These are phyloP conservation scores for Dilophus febrilis DNA, from an alignment of 2,888 invertebrate species.

Conservation along the genomic window DNA sequence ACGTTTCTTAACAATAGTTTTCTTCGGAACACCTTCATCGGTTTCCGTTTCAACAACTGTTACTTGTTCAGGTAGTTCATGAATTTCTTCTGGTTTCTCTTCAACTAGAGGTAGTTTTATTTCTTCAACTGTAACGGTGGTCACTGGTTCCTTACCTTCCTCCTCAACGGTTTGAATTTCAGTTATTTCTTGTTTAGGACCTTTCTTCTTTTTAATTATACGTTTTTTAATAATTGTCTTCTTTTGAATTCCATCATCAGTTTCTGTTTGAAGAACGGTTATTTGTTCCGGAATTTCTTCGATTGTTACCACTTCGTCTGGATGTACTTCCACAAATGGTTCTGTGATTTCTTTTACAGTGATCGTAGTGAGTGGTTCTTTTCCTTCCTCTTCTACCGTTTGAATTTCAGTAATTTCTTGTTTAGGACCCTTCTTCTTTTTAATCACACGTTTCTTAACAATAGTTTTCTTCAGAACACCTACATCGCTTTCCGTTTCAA, in stretches of 20 bases:
- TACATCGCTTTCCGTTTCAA: constrained; percentile 18
- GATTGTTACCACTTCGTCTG: constrained; percentile 18
- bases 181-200: constrained; percentile 23
- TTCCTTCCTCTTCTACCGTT: constrained; percentile 25
- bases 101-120: constrained; percentile 8
- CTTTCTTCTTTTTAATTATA: constrained; percentile 28
- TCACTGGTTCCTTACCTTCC: constrained; percentile 23
- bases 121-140: constrained; percentile 16
- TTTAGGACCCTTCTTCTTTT: constrained; percentile 22
- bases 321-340: constrained; percentile 14
- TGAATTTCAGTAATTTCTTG: constrained; percentile 26
- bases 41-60: constrained; percentile 8
- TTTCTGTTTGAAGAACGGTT: not conserved
- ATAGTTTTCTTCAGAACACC: constrained; percentile 18
- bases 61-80: constrained; percentile 19
- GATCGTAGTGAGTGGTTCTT: constrained; percentile 22
- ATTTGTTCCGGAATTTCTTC: constrained; percentile 16
- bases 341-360: constrained; percentile 11
- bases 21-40: constrained; percentile 16
- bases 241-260: constrained; percentile 21
- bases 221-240: constrained; percentile 25
- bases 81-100: constrained; percentile 10
- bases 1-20: constrained; percentile 25
- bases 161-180: constrained; percentile 20
- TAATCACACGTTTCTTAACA: constrained; percentile 20